Base-by-base conservation (phyloP, 2,888 invertebrate genomes). In the Lordiphosa fenestrarum region DNA sequence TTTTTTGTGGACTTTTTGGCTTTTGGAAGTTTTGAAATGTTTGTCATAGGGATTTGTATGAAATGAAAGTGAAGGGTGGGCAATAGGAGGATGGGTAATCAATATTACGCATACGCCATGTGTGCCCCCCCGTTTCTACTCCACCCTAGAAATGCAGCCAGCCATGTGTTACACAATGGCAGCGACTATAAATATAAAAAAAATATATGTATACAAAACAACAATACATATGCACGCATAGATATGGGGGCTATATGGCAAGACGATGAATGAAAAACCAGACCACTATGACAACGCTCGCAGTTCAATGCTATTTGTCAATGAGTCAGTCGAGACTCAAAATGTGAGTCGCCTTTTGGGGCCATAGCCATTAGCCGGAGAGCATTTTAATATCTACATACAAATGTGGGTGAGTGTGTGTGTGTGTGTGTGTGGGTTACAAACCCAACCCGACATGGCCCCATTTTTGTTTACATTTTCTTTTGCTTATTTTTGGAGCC, bases 241-340 rank as follows among this genome's bases (percentile, higher is more conserved):
- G 30, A 30, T 30, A 30, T 9, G 30, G 30, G 30, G 30, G 1
- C 1, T 30, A 30, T 9, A 30, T 30, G 30, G 30, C 51, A 38
- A 51, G 65, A 49, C 23, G 35, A 81, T 76, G 76, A 76, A 76
- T 76, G 76, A 76, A 76, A 76, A 58, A 56, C 51, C 65, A 61
- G 37, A 69, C 55, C 49, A 67, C 41, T 36, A 13, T 13, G 35
- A 37, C 15, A 23, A 39, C 12, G 83, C 76, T 73, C 69, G 73
- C 82, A 81, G 78, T 77, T 81, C 76, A 77, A 82, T 77, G 76
- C 68, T 84, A 71, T 84, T 77, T 77, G 84, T 77, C 76, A 77
- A 77, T 77, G 76, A 77, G 78, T 84, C 80, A 75, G 58, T 56
- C 30, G 12, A 39, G 51, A 41, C 37, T 21, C 30, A 37, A 15